Base-by-base conservation (phyloP, 2,113 vertebrate species). In the Uria aalge region DNA sequence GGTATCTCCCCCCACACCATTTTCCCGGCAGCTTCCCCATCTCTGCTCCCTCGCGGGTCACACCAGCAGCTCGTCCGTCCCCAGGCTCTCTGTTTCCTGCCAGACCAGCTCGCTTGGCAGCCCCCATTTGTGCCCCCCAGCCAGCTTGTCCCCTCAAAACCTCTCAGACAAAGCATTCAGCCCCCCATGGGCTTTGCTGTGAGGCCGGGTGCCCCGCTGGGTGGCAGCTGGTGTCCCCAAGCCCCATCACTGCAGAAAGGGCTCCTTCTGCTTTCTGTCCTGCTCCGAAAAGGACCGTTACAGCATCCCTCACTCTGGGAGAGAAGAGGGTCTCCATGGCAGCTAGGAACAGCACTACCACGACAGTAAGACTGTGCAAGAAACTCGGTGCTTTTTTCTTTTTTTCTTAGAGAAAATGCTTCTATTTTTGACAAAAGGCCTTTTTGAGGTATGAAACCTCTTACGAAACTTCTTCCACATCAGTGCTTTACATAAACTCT, bases 391-490 rank as follows among this genome's bases (percentile, higher is more conserved):
- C 20, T 29, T 21, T 71, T 55, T 87, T 81, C n/a, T 38, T 21
- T 74, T 55, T 85, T 78, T n/a, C 81, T 83, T 67, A 75, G 72
- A 88, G 79, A 94, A 95, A 95, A 91, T 21, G 79, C 84, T 95
- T 75, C 94, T 96, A 94, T 96, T 96, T 97, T 96, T 94, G 85
- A 96, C 91, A 91, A 92, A 96, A 94, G 73, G 72, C 73, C 94
- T 95, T 95, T 94, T 30, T 88, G 96, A 90, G 92, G 68, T 91
- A 97, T 79, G 94, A 97, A 93, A 75, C 76, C 88, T 96, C 96
- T 96, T 96, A 97, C 9, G 94, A 97, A 96, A 96, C 77, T 95
- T 95, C 91, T 96, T 92, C 92, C 93, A 96, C 93, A 95, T 88
- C 77, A 52, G 81, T 93, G 92, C 84, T 96, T 96, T 96, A 60